These are phyloP conservation scores for Lymantria dispar DNA, from an alignment of 2,888 invertebrate species.

Conservation along the genomic window DNA sequence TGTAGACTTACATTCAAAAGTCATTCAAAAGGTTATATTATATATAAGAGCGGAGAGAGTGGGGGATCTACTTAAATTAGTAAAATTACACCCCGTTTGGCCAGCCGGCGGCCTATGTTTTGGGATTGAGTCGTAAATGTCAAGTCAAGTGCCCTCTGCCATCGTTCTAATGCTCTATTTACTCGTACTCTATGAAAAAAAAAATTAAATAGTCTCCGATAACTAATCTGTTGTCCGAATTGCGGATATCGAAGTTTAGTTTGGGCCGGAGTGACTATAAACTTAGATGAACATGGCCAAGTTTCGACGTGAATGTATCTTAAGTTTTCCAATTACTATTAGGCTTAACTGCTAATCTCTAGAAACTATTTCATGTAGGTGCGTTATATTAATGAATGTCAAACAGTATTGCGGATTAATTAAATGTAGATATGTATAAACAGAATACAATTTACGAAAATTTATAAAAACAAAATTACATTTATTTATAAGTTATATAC, in stretches of 20 bases:
- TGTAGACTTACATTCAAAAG: constrained; percentile 32
- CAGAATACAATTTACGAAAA: background rate
- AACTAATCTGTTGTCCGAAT: constrained; percentile 48
- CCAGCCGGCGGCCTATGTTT: constrained; percentile 64
- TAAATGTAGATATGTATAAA: constrained; percentile 17
- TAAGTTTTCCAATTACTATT: constrained; percentile 54
- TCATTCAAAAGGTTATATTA: constrained; percentile 25
- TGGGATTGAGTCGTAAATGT: constrained; percentile 81
- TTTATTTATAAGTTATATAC: no score
- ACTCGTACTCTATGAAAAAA: constrained; percentile 57
- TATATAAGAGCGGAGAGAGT: constrained; percentile 24
- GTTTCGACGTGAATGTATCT: constrained; percentile 39
- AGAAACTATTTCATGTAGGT: constrained; percentile 22
- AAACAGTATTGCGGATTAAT: constrained; percentile 27
- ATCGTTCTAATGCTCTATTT: constrained; percentile 71
- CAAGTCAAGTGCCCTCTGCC: constrained; percentile 68
- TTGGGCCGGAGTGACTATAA: constrained; percentile 46
- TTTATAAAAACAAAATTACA: background rate
- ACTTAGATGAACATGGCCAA: constrained; percentile 56
- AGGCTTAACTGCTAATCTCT: constrained; percentile 38
- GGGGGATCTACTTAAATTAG: constrained; percentile 64
- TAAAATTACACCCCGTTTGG: constrained; percentile 55
- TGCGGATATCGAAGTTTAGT: constrained; percentile 51
- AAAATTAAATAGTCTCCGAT: constrained; percentile 53
- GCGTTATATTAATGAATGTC: constrained; percentile 17